Evolutionary conservation across 2,113 vertebrate species (phyloP).

Genomic region (Ceyx melanurus): DNA sequence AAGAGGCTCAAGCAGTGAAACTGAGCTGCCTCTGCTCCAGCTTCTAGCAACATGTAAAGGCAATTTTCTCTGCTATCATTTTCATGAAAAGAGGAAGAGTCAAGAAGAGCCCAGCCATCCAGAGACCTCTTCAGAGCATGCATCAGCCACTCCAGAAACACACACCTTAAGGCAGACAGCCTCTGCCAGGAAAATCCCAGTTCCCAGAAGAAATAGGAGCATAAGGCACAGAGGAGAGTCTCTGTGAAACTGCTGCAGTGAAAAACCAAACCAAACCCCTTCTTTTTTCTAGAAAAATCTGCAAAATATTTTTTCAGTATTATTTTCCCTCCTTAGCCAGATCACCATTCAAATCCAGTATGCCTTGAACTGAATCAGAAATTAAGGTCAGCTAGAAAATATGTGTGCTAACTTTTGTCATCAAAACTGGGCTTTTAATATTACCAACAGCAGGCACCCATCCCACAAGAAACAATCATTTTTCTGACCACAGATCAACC

Average conservation of each 20-base stretch:
- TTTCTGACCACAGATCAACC: neutral
- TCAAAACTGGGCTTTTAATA: neutral
- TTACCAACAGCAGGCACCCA: neutral
- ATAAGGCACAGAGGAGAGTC: neutral
- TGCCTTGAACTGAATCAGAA: neutral
- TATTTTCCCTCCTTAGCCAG: neutral
- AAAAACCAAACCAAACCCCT: neutral
- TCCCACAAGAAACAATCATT: neutral
- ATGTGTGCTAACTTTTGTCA: neutral
- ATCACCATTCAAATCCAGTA: neutral
- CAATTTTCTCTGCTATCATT: neutral
- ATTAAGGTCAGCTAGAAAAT: neutral
- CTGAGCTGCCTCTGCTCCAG: neutral
- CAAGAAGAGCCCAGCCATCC: neutral
- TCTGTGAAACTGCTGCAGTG: neutral
- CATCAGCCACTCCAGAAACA: neutral
- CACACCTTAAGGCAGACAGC: neutral
- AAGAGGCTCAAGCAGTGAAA: neutral
- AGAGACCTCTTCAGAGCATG: neutral
- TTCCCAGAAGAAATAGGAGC: neutral
- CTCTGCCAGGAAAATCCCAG: neutral
- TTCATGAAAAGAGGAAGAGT: neutral
- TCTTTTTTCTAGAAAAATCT: neutral
- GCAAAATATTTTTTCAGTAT: neutral
- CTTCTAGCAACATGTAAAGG: neutral